These are phyloP conservation scores for Zaprionus ghesquierei DNA, from an alignment of 1,140 invertebrate species.

Conservation along the genomic window DNA sequence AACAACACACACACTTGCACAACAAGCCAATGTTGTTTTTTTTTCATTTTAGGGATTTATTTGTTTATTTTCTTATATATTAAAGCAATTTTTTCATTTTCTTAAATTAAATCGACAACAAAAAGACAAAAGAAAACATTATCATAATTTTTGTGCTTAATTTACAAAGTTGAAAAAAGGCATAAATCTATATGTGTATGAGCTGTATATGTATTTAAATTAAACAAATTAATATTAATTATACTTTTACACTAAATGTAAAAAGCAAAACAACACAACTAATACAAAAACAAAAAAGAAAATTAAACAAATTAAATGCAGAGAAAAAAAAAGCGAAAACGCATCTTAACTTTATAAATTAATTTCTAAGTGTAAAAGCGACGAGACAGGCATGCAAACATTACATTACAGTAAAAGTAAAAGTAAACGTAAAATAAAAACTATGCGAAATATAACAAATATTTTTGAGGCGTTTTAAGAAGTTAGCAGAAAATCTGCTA, in stretches of 20 bases:
- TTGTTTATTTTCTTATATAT: neutral
- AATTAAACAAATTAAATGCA: constrained; percentile 26
- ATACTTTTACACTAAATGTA: constrained; percentile 79
- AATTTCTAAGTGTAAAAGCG: constrained; percentile 56
- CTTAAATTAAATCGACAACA: constrained; percentile 45
- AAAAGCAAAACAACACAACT: constrained; percentile 49
- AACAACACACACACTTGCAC: constrained; percentile 15
- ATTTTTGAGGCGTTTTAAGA: constrained; percentile 79
- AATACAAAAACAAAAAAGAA: constrained; percentile 41
- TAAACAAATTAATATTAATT: constrained; percentile 67
- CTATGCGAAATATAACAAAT: constrained; percentile 34
- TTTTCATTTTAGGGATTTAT: neutral
- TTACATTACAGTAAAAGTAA: constrained; percentile 3
- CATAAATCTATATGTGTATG: constrained; percentile 76
- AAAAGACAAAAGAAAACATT: constrained; percentile 68
- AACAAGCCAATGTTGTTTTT: constrained; percentile 1
- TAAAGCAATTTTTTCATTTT: constrained; percentile 45
- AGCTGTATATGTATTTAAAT: constrained; percentile 79
- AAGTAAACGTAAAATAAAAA: constrained; percentile 1
- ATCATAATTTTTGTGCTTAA: constrained; percentile 77
- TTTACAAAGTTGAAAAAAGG: constrained; percentile 70
- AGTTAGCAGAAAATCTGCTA: constrained; percentile 25
- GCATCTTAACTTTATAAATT: constrained; percentile 52
- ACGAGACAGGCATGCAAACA: constrained; percentile 53
- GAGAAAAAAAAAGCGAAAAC: neutral